Evolutionary conservation across 2,797 vertebrate species (phyloP), one percentile per base, ranked within the genome.

Genomic region (Leptoclinus maculatus): DNA sequence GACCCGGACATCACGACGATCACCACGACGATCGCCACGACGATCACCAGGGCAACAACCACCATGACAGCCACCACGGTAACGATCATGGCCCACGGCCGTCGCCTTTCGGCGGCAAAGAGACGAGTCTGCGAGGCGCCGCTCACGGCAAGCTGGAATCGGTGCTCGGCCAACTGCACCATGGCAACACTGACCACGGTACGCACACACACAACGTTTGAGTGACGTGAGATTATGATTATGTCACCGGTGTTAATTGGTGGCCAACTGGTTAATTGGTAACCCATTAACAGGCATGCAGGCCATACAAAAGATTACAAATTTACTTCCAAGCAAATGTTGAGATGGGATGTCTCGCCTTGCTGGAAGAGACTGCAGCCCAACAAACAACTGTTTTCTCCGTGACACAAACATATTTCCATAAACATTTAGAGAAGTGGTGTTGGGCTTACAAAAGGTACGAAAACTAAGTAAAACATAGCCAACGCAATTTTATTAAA

Each of bases 111-210:
- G 76, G 51, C 63, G 39, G 71, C 32, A 94, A 94, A 66, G 90
- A 92, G 29, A 73, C 84, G 0, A 75, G 53, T 10, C 47, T 70
- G 5, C 85, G 54, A 2, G 83, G 84, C 1, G 27, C 80, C 1
- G 83, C 87, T 0, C 91, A 94, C 79, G 69, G 43, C 83, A 95
- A 95, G 57, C 87, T 96, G 81, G 94, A 95, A 14, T 82, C 92
- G 0, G 91, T 95, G 38, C 85, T 96, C 3, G 83, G 83, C 69
- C 92, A 94, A 23, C 81, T 96, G 25, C 92, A 94, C 72, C 92
- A 91, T 29, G 79, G 90, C 57, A 87, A 74, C 71, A 64, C 65
- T 23, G 90, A 95, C 41, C 82, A 90, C 17, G 94, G 95, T 95
- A 88, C 7, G 9, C 12, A 70, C 70, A 62, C 12, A 63, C 25